These are phyloP conservation scores for Camelus dromedarius DNA, from an alignment of 2,113 vertebrate species.

Conservation along the genomic window DNA sequence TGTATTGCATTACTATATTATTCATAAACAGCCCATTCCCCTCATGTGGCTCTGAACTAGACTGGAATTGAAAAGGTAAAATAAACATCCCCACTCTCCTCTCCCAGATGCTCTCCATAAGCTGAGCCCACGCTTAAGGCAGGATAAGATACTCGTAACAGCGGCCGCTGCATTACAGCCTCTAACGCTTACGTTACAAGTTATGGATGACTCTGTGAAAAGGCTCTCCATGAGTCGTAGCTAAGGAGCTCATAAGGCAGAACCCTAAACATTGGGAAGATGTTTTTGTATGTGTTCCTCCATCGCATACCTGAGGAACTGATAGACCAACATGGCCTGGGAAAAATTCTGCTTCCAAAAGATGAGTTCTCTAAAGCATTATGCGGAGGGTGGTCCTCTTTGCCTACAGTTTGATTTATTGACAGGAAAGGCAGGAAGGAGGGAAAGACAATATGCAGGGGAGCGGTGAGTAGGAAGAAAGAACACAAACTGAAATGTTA, in stretches of 20 bases:
- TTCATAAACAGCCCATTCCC: slow-evolving; percentile 8
- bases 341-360: neutral
- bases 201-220: neutral
- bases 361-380: neutral
- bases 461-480: neutral
- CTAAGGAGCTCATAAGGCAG: neutral
- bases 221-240: neutral
- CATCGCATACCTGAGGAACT: neutral
- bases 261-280: neutral
- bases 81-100: neutral
- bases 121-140: neutral
- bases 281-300: neutral
- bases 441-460: neutral
- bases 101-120: neutral
- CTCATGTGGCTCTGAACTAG: neutral
- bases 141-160: neutral
- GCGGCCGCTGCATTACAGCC: neutral
- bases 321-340: neutral
- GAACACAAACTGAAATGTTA: neutral
- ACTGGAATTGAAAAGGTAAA: neutral
- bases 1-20: neutral
- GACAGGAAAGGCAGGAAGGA: neutral
- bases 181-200: neutral
- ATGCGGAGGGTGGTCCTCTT: neutral
- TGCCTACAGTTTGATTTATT: neutral